Conservation (phyloP, 2,888 invertebrate genomes). For the Syritta pipiens region DNA sequence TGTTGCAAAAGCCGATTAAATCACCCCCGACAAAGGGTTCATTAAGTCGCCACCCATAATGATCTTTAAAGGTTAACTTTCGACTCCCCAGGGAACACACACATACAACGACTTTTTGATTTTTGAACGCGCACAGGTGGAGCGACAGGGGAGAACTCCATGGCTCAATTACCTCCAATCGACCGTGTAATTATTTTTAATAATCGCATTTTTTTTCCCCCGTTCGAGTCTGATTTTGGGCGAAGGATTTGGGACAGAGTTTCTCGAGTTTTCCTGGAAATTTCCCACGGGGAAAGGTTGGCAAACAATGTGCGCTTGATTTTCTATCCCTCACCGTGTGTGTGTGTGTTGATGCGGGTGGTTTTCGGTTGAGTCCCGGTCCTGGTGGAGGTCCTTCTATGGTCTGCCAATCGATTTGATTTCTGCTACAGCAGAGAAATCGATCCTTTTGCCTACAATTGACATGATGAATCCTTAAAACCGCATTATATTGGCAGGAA, state of each 20-base stretch:
- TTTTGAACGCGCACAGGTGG: not conserved
- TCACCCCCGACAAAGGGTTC: slow-evolving; percentile 27
- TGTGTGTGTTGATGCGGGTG: no score
- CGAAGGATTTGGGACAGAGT: not conserved
- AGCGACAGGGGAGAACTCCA: not conserved
- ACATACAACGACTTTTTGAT: slow-evolving; percentile 5
- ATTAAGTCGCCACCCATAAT: slow-evolving; percentile 27
- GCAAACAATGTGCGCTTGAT: slow-evolving; percentile 15
- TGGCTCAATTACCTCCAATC: slow-evolving; percentile 45
- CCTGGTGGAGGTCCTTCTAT: slow-evolving; percentile 2
- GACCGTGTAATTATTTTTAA: slow-evolving; percentile 54
- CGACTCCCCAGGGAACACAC: not conserved
- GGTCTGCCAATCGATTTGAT: slow-evolving; percentile 34
- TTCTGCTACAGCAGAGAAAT: slow-evolving; percentile 29
- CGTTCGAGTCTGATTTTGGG: not conserved
- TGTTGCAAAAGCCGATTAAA: slow-evolving; percentile 23
- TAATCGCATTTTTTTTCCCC: slow-evolving; percentile 14
- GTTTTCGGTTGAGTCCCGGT: no score
- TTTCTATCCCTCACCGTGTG: not conserved
- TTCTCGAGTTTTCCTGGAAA: not conserved
- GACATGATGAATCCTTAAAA: slow-evolving; percentile 52
- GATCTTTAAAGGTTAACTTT: not conserved
- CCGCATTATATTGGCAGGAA: slow-evolving; percentile 43
- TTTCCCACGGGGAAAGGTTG: slow-evolving; percentile 28
- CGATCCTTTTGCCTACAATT: slow-evolving; percentile 34